These are phyloP conservation scores for Anguilla rostrata DNA, from an alignment of 2,113 vertebrate genomes.

Conservation along the genomic window DNA sequence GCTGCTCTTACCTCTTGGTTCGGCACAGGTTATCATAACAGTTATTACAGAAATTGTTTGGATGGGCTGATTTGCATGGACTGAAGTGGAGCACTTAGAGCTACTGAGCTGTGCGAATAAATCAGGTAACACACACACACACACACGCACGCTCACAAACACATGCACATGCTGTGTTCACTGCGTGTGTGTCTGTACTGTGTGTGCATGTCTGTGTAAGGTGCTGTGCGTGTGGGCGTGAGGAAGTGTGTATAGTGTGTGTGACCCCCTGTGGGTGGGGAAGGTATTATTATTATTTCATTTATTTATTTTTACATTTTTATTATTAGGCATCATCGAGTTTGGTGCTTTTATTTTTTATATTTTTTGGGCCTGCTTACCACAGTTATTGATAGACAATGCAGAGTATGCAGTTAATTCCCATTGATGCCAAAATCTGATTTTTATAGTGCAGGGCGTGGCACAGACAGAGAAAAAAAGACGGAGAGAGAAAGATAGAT, in stretches of 20 bases:
- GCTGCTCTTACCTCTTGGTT: conserved; percentile 48
- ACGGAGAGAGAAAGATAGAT: conserved; percentile 1
- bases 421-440: too few species aligned
- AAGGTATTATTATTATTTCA: conserved; percentile 74
- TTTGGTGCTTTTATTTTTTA: conserved; percentile 42
- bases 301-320: conserved; percentile 57
- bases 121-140: neutral
- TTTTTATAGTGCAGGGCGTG: conserved; percentile 58
- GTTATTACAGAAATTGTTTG: conserved; percentile 4
- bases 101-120: neutral
- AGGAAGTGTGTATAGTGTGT: neutral
- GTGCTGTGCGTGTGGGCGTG: neutral
- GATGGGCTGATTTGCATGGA: neutral
- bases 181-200: too few species aligned
- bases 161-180: too few species aligned
- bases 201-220: neutral
- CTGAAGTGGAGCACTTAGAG: conserved; percentile 34
- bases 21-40: conserved; percentile 1
- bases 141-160: neutral
- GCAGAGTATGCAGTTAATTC: neutral
- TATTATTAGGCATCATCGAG: conserved; percentile 47
- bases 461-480: neutral
- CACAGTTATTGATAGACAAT: conserved; percentile 58
- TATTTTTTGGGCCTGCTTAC: conserved; percentile 47
- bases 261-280: conserved; percentile 22